phyloP scores from a whole-genome alignment of 1,140 invertebrate genomes.

The Drosophila hydei region DNA sequence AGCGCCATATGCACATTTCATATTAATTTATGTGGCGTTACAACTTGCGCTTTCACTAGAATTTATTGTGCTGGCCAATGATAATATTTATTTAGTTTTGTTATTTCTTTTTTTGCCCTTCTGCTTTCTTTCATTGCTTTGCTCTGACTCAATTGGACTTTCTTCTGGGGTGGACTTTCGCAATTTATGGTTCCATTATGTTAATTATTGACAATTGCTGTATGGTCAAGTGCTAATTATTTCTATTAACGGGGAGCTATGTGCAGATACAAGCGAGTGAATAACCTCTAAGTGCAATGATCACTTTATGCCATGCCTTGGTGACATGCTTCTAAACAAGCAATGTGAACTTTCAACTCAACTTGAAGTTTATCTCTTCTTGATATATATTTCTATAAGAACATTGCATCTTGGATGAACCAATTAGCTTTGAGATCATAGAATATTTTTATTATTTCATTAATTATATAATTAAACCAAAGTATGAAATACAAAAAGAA shows the following conservation, averaged over 20 bases:
- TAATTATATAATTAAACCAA: not conserved
- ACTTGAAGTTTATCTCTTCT: too few species aligned
- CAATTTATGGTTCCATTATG: slow-evolving; percentile 81
- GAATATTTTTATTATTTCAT: not conserved
- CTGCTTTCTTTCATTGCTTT: slow-evolving; percentile 31
- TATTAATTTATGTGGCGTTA: slow-evolving; percentile 81
- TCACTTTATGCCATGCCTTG: slow-evolving; percentile 35
- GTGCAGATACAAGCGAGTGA: slow-evolving; percentile 7
- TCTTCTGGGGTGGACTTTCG: slow-evolving; percentile 48
- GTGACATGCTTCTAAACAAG: too few species aligned
- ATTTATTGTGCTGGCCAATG: slow-evolving; percentile 45
- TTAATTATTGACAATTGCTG: slow-evolving; percentile 80
- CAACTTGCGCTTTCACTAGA: slow-evolving; percentile 72
- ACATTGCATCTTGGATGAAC: too few species aligned
- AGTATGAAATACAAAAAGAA: too few species aligned
- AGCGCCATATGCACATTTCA: slow-evolving; percentile 60
- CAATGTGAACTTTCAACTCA: too few species aligned
- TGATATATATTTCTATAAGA: too few species aligned
- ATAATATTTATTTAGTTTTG: slow-evolving; percentile 32
- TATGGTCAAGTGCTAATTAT: slow-evolving; percentile 48
- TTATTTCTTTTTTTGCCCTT: slow-evolving; percentile 13
- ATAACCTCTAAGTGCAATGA: slow-evolving; percentile 63
- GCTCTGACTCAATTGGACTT: slow-evolving; percentile 77
- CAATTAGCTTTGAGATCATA: too few species aligned
- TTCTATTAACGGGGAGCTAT: slow-evolving; percentile 33